Conservation (phyloP, 2,888 invertebrate species). For the Epirrita christyi region DNA sequence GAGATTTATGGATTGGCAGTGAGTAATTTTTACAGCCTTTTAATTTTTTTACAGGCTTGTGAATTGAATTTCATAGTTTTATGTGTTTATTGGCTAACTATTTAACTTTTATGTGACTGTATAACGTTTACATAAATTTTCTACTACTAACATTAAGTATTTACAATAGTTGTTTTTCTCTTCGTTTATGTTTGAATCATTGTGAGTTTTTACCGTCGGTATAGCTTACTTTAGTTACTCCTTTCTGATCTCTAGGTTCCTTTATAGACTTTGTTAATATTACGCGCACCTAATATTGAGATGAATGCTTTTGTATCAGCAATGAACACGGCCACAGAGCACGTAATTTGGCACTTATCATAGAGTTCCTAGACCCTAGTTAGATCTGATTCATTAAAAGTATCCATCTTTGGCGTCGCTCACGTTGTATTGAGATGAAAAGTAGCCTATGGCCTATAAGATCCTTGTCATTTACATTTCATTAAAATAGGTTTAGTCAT, state of each 20-base stretch:
- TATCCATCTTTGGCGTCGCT: too few relatives aligned
- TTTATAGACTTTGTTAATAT: slow-evolving; percentile 1
- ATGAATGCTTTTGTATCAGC: slow-evolving; percentile 25
- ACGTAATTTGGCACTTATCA: not conserved
- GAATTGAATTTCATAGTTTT: slow-evolving; percentile 33
- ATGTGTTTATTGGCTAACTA: slow-evolving; percentile 30
- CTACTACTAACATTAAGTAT: not conserved
- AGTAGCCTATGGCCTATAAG: too few relatives aligned
- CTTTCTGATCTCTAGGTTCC: not conserved
- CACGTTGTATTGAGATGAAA: too few relatives aligned
- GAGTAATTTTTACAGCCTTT: slow-evolving; percentile 62
- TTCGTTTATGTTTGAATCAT: not conserved
- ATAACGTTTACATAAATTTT: slow-evolving; percentile 12
- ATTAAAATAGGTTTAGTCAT: too few relatives aligned
- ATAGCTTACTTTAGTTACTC: not conserved
- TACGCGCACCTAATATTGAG: slow-evolving; percentile 12
- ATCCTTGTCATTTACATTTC: too few relatives aligned
- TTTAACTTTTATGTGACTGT: slow-evolving; percentile 13
- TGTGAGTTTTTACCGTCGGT: too few relatives aligned
- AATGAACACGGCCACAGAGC: slow-evolving; percentile 23
- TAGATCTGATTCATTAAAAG: not conserved
- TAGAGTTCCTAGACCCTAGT: not conserved
- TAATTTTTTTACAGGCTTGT: slow-evolving; percentile 39
- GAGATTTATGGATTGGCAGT: slow-evolving; percentile 68
- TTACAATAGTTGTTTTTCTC: not conserved